Base-by-base conservation (phyloP, 1,140 invertebrate genomes). In the Vanessa atalanta region DNA sequence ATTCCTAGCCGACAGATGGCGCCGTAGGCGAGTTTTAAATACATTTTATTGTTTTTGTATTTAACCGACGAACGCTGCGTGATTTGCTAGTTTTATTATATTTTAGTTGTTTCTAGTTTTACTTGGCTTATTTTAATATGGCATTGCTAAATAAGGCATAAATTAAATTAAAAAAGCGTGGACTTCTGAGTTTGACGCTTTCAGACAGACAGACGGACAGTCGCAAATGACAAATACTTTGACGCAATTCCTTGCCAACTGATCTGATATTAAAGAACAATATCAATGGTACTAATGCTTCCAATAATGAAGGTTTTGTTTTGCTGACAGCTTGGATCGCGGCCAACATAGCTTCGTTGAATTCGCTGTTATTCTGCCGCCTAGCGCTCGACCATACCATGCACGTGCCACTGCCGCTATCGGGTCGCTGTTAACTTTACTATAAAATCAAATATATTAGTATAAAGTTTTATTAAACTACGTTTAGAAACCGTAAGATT, bases 281-380 rank as follows among this genome's bases (percentile, higher is more conserved):
- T 53, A 5, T 53, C 5, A 16, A 53, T 53, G 50, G 48, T 53
- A n/a, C 15, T 53, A 53, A 53, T n/a, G n/a, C n/a, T 20, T 53
- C n/a, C 15, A n/a, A 53, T 53, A 53, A 53, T 53, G 4, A n/a
- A n/a, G 50, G n/a, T 53, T 53, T 53, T 53, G 50, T 53, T 53
- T 53, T 53, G 50, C 50, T 53, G 50, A 53, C 50, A 20, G n/a
- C 8, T 53, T 53, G 50, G n/a, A 53, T 9, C 50, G 7, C 15
- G 3, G n/a, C 50, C 50, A 53, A 53, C n/a, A 20, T 20, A 9
- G n/a, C 50, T 53, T 53, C 15, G 50, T 53, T n/a, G n/a, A 53
- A 53, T 53, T 4, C n/a, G 50, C 50, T 16, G 15, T 20, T 53
- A 53, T 53, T 53, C n/a, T 16, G 50, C 50, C 50, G n/a, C 12